Conservation (phyloP, 2,113 vertebrate genomes). For the Cynocephalus volans region DNA sequence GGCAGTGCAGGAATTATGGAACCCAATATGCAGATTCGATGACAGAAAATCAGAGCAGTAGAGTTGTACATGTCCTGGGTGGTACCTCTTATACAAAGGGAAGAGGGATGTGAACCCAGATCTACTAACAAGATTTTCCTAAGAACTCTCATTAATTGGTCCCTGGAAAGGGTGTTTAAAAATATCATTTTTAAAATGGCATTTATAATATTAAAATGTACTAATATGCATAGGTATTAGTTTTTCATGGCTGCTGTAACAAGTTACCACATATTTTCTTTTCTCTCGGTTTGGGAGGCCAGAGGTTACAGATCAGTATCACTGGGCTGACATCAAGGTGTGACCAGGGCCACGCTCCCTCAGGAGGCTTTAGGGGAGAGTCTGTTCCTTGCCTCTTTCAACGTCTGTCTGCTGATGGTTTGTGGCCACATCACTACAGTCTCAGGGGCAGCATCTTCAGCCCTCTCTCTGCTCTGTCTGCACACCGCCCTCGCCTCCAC, state of each 20-base stretch:
- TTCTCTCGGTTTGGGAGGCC: not conserved
- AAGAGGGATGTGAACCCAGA: not conserved
- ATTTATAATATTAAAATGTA: not conserved
- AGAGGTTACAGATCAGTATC: not conserved
- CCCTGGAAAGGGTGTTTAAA: not conserved
- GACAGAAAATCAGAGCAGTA: not conserved
- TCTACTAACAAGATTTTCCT: not conserved
- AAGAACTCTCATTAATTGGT: not conserved
- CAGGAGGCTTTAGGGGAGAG: no score
- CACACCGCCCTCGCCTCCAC: fast-evolving
- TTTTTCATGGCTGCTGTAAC: not conserved
- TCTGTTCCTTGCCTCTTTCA: fast-evolving
- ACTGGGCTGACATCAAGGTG: not conserved
- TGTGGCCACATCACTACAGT: not conserved
- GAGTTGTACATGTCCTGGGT: not conserved
- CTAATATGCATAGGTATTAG: not conserved
- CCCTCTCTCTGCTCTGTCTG: no score
- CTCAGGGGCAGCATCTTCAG: no score
- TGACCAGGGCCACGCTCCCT: fast-evolving
- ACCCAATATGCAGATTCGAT: not conserved
- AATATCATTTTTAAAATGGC: not conserved
- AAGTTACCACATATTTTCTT: not conserved
- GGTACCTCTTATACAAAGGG: not conserved
- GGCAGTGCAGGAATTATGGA: no score
- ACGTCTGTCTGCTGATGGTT: not conserved